Evolutionary conservation across 2,113 vertebrate species (phyloP).

Genomic region (Strigops habroptila): DNA sequence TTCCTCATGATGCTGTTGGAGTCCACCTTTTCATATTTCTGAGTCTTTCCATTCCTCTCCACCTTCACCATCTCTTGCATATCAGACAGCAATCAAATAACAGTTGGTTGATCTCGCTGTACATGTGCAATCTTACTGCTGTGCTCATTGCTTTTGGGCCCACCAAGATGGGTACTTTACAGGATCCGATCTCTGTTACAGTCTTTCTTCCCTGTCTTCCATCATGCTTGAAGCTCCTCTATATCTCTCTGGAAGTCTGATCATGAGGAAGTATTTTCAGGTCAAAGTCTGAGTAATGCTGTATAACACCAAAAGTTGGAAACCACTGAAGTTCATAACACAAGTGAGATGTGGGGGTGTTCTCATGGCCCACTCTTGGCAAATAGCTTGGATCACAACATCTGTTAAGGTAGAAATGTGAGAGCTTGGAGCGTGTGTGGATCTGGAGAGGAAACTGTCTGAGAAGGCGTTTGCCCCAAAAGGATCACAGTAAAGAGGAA

Average conservation of each 20-base stretch:
- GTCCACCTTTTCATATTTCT: neutral
- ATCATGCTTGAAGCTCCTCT: neutral
- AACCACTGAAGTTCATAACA: neutral
- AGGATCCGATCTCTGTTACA: neutral
- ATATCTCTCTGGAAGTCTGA: neutral
- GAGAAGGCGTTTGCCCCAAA: neutral
- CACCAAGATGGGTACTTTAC: neutral
- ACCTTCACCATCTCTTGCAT: neutral
- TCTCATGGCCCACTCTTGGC: neutral
- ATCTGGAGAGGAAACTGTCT: neutral
- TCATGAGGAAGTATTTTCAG: neutral
- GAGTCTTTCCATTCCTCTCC: neutral
- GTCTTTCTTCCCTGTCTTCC: neutral
- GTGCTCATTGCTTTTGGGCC: neutral
- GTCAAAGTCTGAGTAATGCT: neutral
- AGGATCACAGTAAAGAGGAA: neutral
- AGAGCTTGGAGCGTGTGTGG: neutral
- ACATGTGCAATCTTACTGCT: neutral
- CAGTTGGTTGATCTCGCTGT: neutral
- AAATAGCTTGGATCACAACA: neutral
- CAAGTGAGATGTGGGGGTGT: neutral
- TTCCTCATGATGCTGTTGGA: neutral
- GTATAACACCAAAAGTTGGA: neutral
- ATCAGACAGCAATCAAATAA: neutral
- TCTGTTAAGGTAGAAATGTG: neutral